Base-by-base conservation (phyloP, 1,140 invertebrate genomes). In the Neotoxoptera formosana region DNA sequence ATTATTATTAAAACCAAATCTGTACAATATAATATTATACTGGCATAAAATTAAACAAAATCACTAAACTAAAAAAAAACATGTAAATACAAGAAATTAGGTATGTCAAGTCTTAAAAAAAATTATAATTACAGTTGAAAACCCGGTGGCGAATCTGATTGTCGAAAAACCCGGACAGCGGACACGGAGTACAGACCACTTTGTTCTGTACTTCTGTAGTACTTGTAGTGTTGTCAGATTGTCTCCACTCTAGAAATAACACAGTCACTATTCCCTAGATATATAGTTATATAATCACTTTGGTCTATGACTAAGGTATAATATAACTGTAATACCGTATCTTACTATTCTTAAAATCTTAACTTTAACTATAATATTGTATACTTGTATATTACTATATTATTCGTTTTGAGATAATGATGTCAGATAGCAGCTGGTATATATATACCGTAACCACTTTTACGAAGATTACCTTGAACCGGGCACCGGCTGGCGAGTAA, bases 51-150 rank as follows among this genome's bases (percentile, higher is more conserved):
- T 17, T 76, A 76, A n/a, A 34, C 60, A 0, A 76, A 76, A 76
- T 76, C 60, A 76, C 11, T n/a, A 6, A n/a, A 76, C 14, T 34
- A 34, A 76, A 67, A 11, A 51, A 67, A 67, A 76, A 14, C 14
- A n/a, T n/a, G 30, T 76, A 7, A 76, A n/a, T n/a, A 17, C 17
- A 76, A 76, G 30, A n/a, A n/a, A n/a, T 1, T 41, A 41, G 41
- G 30, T 76, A 76, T 76, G 30, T 17, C 30, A n/a, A 76, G 14
- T 67, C 3, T 17, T 14, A 67, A 67, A n/a, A 67, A n/a, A 67
- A 76, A 67, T n/a, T n/a, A n/a, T 76, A 76, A n/a, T 76, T 76
- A 76, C 60, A n/a, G 60, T 76, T 67, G n/a, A n/a, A 76, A 20
- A n/a, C 60, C 60, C 60, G n/a, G 60, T 30, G 60, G 60, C 30